Base-by-base conservation (phyloP, 2,888 invertebrate genomes). In the Pristionchus arcanus region DNA sequence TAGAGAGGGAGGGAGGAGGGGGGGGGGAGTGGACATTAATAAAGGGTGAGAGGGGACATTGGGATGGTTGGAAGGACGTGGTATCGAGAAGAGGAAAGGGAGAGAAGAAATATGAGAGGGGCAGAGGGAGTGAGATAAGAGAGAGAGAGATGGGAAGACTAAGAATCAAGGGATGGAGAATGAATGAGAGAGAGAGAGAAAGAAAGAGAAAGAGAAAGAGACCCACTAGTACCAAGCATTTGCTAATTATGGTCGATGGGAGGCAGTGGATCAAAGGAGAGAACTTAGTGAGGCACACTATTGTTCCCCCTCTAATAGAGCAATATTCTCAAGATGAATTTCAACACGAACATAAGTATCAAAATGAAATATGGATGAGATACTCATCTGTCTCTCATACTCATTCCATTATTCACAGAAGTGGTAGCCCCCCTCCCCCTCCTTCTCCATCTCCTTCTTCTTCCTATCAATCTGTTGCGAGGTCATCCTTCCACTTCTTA, bases 401-500 rank as follows among this genome's bases (percentile, higher is more conserved):
- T 42, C 42, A 42, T 42, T 42, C 42, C 42, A 42, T 42, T 42
- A 42, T 42, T 42, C 42, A 42, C 3, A 42, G 77, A 53, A 63
- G 28, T 7, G 86, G n/a, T 71, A 87, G 28, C 3, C 31, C 3
- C 31, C 34, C 19, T 16, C 11, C 59, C 19, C 28, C n/a, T 28
- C 28, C 42, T 59, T 59, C 85, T 28, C 59, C 59, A 13, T 85
- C 85, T 55, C 55, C 7, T 49, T 42, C 25, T 53, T 49, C 55
- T 85, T 21, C n/a, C 85, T 85, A 53, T 85, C 42, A 25, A 55
- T 31, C 11, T 34, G 25, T 53, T 85, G 55, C 55, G 55, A 55
- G 55, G 71, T 28, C 71, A 71, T 71, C 71, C 71, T 34, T 71
- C 71, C 28, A 71, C 15, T 71, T 34, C 13, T 71, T 71, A 71